Evolutionary conservation across 1,140 invertebrate genomes (phyloP), one percentile per base, ranked within the genome.

Genomic region (Platorchestia sp.): DNA sequence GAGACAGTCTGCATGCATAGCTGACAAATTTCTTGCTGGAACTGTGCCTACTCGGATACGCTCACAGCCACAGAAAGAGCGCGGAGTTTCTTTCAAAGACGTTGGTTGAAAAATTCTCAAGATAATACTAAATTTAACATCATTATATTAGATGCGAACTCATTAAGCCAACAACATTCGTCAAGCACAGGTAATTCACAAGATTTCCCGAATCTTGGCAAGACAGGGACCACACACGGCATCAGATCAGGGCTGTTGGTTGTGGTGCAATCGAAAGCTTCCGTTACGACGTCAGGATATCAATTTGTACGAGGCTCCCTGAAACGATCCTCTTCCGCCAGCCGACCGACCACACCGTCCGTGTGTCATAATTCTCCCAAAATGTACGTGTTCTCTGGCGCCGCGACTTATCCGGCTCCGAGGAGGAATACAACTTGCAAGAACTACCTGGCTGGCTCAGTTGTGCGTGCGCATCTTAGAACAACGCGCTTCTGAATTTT

Each of bases 231-330:
- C 91, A 93, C 91, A 93, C 91, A 93, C 91, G 44, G 36, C 7
- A 10, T 44, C 6, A 45, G 91, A 93, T 93, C 91, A 45, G 36
- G 91, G 41, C 40, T 93, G 91, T 93, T 93, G 91, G 91, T 47
- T 93, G 91, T 16, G 91, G 91, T 47, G 91, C 91, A 93, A 93
- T 93, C 91, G 45, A 93, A 93, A 93, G 91, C 91, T 93, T 93
- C 91, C 91, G 91, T 47, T 93, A 44, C 91, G 91, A n/a, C 91
- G 43, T 45, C 91, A 93, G 91, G 91, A 93, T 93, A 93, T 93
- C 91, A 93, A 93, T 93, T 93, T 93, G 91, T 93, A n/a, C 43
- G 45, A 47, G 45, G 45, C 43, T 45, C 44, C 45, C 91, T 45
- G 41, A 45, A 93, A 93, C 91, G 91, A 93, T 93, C 91, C 10